Evolutionary conservation across 2,113 vertebrate genomes (phyloP), one percentile per base, ranked within the genome.

Genomic region (Myanophis thanlyinensis): DNA sequence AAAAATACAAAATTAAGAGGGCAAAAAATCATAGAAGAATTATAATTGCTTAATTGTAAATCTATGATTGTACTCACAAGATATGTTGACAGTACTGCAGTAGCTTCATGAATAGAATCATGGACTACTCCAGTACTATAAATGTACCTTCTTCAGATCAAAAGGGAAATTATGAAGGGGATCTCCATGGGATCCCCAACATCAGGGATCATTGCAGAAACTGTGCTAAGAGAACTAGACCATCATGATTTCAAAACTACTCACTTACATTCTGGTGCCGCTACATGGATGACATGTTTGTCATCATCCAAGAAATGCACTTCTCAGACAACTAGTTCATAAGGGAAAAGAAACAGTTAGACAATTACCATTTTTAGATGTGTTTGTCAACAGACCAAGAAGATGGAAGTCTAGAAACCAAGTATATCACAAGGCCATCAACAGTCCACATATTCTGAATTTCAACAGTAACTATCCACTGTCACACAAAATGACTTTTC

Each of bases 1-100:
- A 56, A 91, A 87, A 48, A 87, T 48, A 88, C 46, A 67, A 91
- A 51, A 85, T 56, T 49, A 89, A 92, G 91, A 84, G 87, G 5
- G 10, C 46, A 73, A 56, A 52, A 88, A 87, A 10, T 48, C 46
- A n/a, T 54, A 47, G 23, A 44, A 54, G 49, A 92, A 30, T 54
- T 51, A 54, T 10, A 80, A 3, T 9, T 92, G 47, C 53, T 67
- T 53, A 92, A 80, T 89, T 80, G 15, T 80, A 89, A 89, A 89
- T 54, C 62, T 47, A 67, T 67, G 30, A 67, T 15, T 67, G 30
- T 5, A 5, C 30, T 67, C 4, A 67, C 12, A 67, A n/a, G 27
- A 5, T n/a, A 5, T n/a, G 30, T 62, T n/a, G 27, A 62, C 4
- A 62, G 62, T 62, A 62, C 4, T 59, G 56, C 8, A 59, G 9